These are phyloP conservation scores for Poeciliopsis infans DNA, from an alignment of 2,797 vertebrate species.

Conservation along the genomic window DNA sequence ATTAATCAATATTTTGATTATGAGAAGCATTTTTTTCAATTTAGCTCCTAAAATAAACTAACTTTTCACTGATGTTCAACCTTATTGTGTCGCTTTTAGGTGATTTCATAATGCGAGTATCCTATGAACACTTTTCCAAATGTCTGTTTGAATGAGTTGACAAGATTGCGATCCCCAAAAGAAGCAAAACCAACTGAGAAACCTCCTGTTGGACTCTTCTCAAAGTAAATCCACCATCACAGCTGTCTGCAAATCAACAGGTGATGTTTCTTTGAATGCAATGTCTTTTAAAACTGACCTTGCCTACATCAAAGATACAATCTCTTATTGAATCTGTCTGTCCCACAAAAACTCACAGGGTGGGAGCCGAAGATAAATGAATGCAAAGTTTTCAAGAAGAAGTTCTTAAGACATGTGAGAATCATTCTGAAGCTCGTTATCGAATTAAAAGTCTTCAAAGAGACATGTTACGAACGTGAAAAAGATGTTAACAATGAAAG, in stretches of 20 bases:
- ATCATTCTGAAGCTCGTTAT: slow-evolving; percentile 22
- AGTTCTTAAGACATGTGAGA: slow-evolving; percentile 21
- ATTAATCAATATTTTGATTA: not conserved
- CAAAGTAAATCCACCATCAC: not conserved
- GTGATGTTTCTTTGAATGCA: not conserved
- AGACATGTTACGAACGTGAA: not conserved
- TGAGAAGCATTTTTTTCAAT: not conserved
- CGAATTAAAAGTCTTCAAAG: slow-evolving; percentile 21
- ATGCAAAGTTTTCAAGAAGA: not conserved
- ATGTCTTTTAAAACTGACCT: not conserved
- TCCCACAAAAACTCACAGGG: not conserved
- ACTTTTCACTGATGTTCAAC: not conserved
- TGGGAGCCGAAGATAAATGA: not conserved
- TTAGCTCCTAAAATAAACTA: not conserved
- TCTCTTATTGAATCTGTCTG: not conserved
- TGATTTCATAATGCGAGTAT: not conserved
- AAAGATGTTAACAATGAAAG: slow-evolving; percentile 12
- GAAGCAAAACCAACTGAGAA: not conserved
- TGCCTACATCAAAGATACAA: not conserved
- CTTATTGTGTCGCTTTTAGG: not conserved
- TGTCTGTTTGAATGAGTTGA: not conserved
- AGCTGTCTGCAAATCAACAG: not conserved
- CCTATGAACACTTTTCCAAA: not conserved
- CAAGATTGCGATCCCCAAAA: not conserved
- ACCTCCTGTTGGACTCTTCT: not conserved